Evolutionary conservation across 2,888 invertebrate species (phyloP).

Genomic region (Acronicta aceris): DNA sequence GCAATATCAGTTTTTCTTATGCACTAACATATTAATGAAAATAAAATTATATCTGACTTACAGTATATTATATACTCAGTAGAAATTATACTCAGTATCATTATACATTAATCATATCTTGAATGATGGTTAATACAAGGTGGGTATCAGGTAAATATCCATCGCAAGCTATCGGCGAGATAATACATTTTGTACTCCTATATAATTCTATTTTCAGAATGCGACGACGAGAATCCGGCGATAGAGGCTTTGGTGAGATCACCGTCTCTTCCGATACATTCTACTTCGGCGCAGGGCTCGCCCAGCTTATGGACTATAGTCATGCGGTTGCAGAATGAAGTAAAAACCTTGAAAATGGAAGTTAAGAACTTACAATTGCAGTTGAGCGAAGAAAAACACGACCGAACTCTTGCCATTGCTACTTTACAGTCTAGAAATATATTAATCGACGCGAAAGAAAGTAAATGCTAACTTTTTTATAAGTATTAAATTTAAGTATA

Average conservation of each 20-base stretch:
- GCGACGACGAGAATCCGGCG: conserved; percentile 82
- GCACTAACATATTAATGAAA: conserved; percentile 40
- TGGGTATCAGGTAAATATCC: conserved; percentile 62
- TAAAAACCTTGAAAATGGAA: conserved; percentile 91
- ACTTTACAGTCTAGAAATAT: conserved; percentile 80
- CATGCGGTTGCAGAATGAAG: conserved; percentile 93
- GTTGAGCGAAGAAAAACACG: conserved; percentile 91
- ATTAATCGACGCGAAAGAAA: conserved; percentile 84
- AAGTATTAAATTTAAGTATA: conserved; percentile 45
- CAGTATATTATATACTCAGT: conserved; percentile 2
- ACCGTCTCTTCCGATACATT: conserved; percentile 84
- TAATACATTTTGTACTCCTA: conserved; percentile 57
- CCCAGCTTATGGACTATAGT: conserved; percentile 94
- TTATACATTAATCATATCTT: conserved; percentile 18
- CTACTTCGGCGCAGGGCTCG: conserved; percentile 72
- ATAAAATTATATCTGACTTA: conserved; percentile 10
- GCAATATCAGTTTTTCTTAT: conserved; percentile 26
- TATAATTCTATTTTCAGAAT: conserved; percentile 80
- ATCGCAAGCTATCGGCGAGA: conserved; percentile 34
- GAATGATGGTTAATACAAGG: conserved; percentile 54
- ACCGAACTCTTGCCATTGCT: conserved; percentile 83
- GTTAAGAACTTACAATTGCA: conserved; percentile 90
- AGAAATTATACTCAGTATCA: conserved; percentile 21
- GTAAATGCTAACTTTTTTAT: conserved; percentile 77
- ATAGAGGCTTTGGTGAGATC: conserved; percentile 84